A percentile compares a stretch with the other conserved stretches of the same genome.
Conservation (phyloP, 2,888 invertebrate genomes). For the Dorcus parallelipipedus region DNA sequence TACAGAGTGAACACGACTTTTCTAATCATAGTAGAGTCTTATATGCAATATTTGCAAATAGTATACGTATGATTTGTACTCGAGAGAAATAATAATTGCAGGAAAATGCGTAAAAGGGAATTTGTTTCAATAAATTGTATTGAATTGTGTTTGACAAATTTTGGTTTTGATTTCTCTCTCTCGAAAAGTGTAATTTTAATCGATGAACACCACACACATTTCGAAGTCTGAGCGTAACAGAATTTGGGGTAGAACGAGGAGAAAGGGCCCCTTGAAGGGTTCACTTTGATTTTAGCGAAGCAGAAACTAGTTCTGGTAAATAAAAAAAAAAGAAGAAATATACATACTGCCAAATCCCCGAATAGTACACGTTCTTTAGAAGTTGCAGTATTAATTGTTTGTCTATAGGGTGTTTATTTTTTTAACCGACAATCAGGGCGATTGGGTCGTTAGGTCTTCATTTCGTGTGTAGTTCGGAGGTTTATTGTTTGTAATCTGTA, state of each 20-base stretch:
- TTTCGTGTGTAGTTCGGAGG: constrained; percentile 19
- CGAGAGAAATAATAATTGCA: too few relatives aligned
- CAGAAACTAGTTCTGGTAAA: neutral
- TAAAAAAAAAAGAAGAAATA: constrained; percentile 9
- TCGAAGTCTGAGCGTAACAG: too few relatives aligned
- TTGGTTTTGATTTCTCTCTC: too few relatives aligned
- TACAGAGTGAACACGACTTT: constrained; percentile 16
- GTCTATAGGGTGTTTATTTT: constrained; percentile 11
- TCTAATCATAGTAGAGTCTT: constrained; percentile 13
- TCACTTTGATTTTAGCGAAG: too few relatives aligned
- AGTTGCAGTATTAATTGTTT: constrained; percentile 17
- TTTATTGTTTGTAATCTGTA: constrained; percentile 24
- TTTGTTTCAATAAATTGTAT: too few relatives aligned
- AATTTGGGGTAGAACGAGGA: too few relatives aligned
- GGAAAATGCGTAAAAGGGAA: too few relatives aligned
- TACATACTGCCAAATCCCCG: constrained; percentile 18
- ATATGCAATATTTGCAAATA: constrained; percentile 22
- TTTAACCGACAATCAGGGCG: constrained; percentile 21
- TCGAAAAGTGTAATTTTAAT: too few relatives aligned
- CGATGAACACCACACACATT: too few relatives aligned
- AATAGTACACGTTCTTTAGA: constrained; percentile 8
- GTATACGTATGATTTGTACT: constrained; percentile 20
- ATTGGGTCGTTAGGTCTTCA: neutral
- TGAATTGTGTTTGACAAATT: too few relatives aligned
- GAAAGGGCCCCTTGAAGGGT: too few relatives aligned